A percentile compares a stretch with the other conserved stretches of the same genome.
phyloP scores from a whole-genome alignment of 2,888 invertebrate species.

The Colostygia pectinataria region DNA sequence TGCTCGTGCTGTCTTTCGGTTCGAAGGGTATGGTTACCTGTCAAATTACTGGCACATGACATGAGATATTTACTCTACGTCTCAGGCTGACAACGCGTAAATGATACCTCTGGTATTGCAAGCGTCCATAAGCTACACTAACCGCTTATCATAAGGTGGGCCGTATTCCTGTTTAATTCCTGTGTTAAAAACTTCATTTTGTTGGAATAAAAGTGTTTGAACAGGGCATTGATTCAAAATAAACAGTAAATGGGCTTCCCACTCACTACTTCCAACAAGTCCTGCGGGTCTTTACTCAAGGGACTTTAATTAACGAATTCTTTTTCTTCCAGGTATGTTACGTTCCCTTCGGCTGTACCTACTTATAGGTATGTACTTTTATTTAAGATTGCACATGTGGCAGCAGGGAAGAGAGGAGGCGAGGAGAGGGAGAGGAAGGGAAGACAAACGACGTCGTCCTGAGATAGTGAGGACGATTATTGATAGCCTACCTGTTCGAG shows the following conservation, averaged over 20 bases:
- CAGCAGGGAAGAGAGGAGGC: slow-evolving; percentile 3
- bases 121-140: too few relatives aligned
- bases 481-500: slow-evolving; percentile 24
- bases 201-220: background rate
- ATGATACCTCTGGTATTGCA: too few relatives aligned
- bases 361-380: slow-evolving; percentile 20
- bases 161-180: too few relatives aligned
- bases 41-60: too few relatives aligned
- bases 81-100: too few relatives aligned
- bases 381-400: slow-evolving; percentile 37
- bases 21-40: too few relatives aligned
- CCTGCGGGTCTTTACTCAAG: slow-evolving; percentile 1
- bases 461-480: slow-evolving; percentile 30
- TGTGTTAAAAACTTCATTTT: too few relatives aligned
- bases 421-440: slow-evolving; percentile 16
- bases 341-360: slow-evolving; percentile 16
- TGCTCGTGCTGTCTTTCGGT: too few relatives aligned
- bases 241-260: background rate
- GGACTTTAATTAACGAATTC: slow-evolving; percentile 31
- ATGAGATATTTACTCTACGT: too few relatives aligned
- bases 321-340: slow-evolving; percentile 46
- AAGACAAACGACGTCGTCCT: slow-evolving; percentile 39
- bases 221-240: slow-evolving; percentile 11
- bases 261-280: slow-evolving; percentile 1
- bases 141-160: too few relatives aligned